Conservation (phyloP, 2,888 invertebrate genomes). For the Mantis religiosa region DNA sequence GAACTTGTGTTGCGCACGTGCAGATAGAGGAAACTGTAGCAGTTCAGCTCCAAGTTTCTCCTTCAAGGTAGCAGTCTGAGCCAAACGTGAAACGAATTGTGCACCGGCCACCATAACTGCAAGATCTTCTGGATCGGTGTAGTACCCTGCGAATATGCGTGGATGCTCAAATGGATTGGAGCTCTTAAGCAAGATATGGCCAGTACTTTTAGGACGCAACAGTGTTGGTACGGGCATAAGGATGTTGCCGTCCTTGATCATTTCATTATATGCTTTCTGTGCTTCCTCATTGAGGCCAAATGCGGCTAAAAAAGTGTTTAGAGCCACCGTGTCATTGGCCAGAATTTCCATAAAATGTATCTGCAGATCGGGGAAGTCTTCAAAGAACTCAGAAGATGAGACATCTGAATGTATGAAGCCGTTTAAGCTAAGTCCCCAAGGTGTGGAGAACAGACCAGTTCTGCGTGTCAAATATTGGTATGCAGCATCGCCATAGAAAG, state of each 20-base stretch:
- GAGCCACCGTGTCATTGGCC: conserved; percentile 36
- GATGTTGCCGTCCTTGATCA: conserved; percentile 30
- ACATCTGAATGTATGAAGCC: not conserved
- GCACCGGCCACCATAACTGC: conserved; percentile 50
- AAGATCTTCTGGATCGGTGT: conserved; percentile 54
- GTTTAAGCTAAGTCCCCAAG: conserved; percentile 39
- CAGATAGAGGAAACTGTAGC: conserved; percentile 58
- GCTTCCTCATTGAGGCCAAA: not conserved
- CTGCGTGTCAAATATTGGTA: conserved; percentile 46
- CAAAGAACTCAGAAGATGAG: conserved; percentile 41
- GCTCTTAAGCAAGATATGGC: conserved; percentile 52
- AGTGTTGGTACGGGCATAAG: conserved; percentile 45
- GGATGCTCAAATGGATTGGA: conserved; percentile 56
- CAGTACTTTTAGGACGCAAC: conserved; percentile 51
- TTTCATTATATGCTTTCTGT: not conserved
- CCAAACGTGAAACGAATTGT: conserved; percentile 43
- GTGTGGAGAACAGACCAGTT: conserved; percentile 46
- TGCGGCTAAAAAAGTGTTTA: not conserved
- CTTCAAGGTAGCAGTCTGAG: conserved; percentile 45
- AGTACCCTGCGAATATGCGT: conserved; percentile 59
- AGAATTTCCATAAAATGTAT: conserved; percentile 47
- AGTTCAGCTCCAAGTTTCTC: conserved; percentile 43
- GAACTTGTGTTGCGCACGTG: conserved; percentile 54
- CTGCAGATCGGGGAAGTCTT: conserved; percentile 55
- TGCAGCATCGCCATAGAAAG: conserved; percentile 33